Base-by-base conservation (phyloP, 2,797 vertebrate species). In the Synaphobranchus kaupii region DNA sequence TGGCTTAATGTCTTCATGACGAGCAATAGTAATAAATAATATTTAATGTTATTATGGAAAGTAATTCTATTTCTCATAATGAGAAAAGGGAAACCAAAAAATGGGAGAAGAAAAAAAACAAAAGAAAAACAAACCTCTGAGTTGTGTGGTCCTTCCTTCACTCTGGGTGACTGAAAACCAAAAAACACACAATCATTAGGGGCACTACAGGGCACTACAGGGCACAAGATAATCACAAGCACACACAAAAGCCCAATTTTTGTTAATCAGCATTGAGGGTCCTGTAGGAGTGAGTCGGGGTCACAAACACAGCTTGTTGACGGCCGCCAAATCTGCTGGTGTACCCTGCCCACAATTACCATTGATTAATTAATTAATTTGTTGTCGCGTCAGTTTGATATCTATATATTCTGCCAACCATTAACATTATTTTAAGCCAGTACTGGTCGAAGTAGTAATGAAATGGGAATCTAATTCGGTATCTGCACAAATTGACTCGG, bases 81-180 rank as follows among this genome's bases (percentile, higher is more conserved):
- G 4, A 71, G 3, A 12, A 28, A 2, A 84, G 4, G 15, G 80
- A 81, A 28, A 48, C 12, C 54, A 2, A 86, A 4, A 48, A 10
- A 56, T 56, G 10, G 9, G 71, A 78, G 3, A 8, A 28, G 28
- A 3, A 73, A 9, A 6, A 78, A 66, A 20, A 47, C 6, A 52
- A 1, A 86, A 5, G 9, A 39, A 17, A 17, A 83, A 93, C 97
- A 94, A 91, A 99, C 98, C 96, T 99, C 98, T 1, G 97, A 97
- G 93, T 97, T 97, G 91, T 97, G 95, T 58, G 95, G 89, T 86
- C 96, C 96, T 88, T 99, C 98, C 95, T 98, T 99, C 92, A 99
- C 98, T 95, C 98, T 96, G n/a, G 98, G 98, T 90, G 98, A 99
- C 98, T 99, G 90, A 90, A 93, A 89, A 89, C 89, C 87, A 63